These are phyloP conservation scores for Parazoanthus darwini DNA, from an alignment of 92 coral and sea anemone genomes.

Conservation along the genomic window DNA sequence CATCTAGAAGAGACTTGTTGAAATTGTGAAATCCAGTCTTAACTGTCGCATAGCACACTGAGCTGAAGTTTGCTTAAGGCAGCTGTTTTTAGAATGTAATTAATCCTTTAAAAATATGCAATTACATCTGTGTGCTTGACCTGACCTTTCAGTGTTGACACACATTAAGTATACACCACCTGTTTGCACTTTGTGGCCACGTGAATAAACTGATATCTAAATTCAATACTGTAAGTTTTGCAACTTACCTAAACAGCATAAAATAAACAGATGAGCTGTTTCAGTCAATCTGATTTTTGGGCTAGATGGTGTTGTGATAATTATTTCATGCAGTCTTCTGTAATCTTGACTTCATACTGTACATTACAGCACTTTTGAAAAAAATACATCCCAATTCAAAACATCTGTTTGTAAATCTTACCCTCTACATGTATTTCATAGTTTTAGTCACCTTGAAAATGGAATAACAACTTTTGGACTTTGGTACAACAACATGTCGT, in stretches of 20 bases:
- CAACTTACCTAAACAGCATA: background rate
- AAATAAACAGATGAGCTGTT: background rate
- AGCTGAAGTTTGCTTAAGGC: background rate
- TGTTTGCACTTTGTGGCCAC: conserved; percentile 16
- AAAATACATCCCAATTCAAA: no score
- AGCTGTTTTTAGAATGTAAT: background rate
- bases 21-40: background rate
- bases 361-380: no score
- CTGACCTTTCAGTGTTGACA: conserved; percentile 33
- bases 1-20: background rate
- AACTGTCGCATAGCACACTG: background rate
- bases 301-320: no score
- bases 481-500: no score
- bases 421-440: no score
- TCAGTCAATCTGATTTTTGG: no score
- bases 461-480: no score
- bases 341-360: background rate
- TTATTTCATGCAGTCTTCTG: background rate
- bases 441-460: no score
- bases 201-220: conserved; percentile 13
- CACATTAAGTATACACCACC: background rate
- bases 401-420: no score
- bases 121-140: conserved; percentile 10
- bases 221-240: background rate
- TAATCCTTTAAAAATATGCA: background rate